Base-by-base conservation (phyloP, 2,888 invertebrate species). In the Trissolcus japonicus region DNA sequence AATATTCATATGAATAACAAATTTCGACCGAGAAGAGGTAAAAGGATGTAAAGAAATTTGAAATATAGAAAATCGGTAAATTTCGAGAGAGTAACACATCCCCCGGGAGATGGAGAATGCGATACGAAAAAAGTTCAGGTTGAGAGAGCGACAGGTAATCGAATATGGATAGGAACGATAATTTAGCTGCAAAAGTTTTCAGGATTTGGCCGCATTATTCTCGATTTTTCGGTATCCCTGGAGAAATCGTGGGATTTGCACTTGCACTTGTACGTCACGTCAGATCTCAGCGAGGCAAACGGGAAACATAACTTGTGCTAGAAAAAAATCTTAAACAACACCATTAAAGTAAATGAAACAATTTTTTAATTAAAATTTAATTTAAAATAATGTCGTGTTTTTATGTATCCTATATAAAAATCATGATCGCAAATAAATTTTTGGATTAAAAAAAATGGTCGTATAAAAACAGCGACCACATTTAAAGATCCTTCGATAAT, bases 191-290 rank as follows among this genome's bases (percentile, higher is more conserved):
- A 59, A 73, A 71, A 76, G 76, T 73, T 78, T 76, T 78, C 66
- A 65, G 77, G 80, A 82, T 85, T 83, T 83, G 78, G 83, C 80
- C 83, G 81, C 85, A 84, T 86, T 85, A 85, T 85, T 85, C 83
- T 83, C 84, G 84, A 85, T 86, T 86, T 87, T 83, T 85, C 81
- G 76, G 74, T 61, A 29, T 84, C 88, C 86, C 87, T 63, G 79
- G 87, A 88, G 88, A 87, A 88, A 88, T 87, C 83, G 87, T 79
- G 82, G 86, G 87, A 88, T 86, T 88, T 86, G 80, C 78, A 69
- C 77, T 81, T 79, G 79, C 81, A 83, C 81, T 86, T 62, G 51
- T 77, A 84, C 80, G 86, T 86, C 86, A 84, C 79, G 13, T 68
- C 68, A 40, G 17, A 14, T 69, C 53, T 29, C 29, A 29, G 29